Evolutionary conservation across 2,888 invertebrate genomes (phyloP), one percentile per base, ranked within the genome.

Genomic region (Homarus gammarus): DNA sequence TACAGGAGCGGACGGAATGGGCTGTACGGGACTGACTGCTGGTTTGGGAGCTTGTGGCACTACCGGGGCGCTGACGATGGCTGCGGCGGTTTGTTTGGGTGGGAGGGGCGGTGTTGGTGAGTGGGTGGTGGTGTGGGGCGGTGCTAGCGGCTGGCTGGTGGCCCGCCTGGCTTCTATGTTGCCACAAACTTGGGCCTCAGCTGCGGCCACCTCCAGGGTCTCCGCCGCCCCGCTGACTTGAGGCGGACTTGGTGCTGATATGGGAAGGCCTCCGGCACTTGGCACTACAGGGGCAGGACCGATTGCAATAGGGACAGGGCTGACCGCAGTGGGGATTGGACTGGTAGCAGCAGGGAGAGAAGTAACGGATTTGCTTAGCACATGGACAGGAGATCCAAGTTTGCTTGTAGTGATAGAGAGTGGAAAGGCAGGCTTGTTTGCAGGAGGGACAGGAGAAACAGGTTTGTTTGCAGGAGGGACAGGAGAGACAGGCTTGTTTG

Each of bases 1-100:
- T 27, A 56, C 22, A 27, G 79, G 49, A 18, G 79, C 49, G 36
- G 79, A 27, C 40, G 40, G n/a, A 68, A 27, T 33, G 36, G 82
- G 61, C 81, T 31, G 36, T 22, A 38, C n/a, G 8, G 44, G 10
- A 18, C 18, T 40, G 44, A 15, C 75, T 44, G 75, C 75, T 31
- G 82, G 82, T 64, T 82, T 82, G 15, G 75, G 75, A 40, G 75
- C 73, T 38, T 31, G 75, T 27, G 73, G 84, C 51, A 78, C 40
- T 51, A 72, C 18, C 12, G 64, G 64, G 15, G 44, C 72, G 38
- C 72, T 38, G 38, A 44, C 27, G 33, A 51, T 49, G 2, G 12
- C 70, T 22, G 81, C 87, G 36, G 40, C 56, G 2, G 49, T 49
- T 31, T 44, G 51, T 12, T 33, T 22, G 15, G 36, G 49, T 0